These are phyloP conservation scores for Gadus chalcogrammus DNA, from an alignment of 2,113 vertebrate species.

Conservation along the genomic window DNA sequence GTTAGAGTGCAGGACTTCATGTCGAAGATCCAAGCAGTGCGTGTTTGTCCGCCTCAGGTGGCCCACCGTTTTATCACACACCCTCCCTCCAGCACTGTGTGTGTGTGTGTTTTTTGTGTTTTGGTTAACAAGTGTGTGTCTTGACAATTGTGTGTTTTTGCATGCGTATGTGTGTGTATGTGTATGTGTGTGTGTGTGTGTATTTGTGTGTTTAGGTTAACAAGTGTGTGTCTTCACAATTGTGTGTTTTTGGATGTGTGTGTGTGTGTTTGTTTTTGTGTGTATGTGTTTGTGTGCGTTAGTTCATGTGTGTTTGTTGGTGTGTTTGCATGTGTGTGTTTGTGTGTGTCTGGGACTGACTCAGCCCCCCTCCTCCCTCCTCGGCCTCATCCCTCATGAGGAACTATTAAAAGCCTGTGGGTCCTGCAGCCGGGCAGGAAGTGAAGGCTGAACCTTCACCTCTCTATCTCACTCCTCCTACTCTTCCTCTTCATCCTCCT, in stretches of 20 bases:
- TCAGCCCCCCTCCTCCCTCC: slow-evolving; percentile 51
- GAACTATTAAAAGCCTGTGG: slow-evolving; percentile 59
- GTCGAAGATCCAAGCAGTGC: no score
- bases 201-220: background rate
- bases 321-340: slow-evolving; percentile 20
- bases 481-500: slow-evolving; percentile 8
- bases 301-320: slow-evolving; percentile 1
- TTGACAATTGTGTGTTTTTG: background rate
- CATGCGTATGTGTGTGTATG: background rate
- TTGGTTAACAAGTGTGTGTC: background rate
- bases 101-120: background rate
- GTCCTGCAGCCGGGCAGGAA: slow-evolving; percentile 36
- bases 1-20: background rate
- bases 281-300: background rate
- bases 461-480: slow-evolving; percentile 31
- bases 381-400: slow-evolving; percentile 14
- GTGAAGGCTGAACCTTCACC: slow-evolving; percentile 60
- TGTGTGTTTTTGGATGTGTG: slow-evolving; percentile 1
- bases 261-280: background rate
- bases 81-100: slow-evolving; percentile 41
- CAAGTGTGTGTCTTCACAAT: background rate
- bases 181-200: no score
- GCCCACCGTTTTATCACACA: slow-evolving; percentile 37
- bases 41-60: background rate
- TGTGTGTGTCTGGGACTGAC: slow-evolving; percentile 52